Percentiles rank a stretch among this genome's conserved stretches.
These are phyloP conservation scores for Tinamus guttatus DNA, from an alignment of 2,113 vertebrate species.

Conservation along the genomic window DNA sequence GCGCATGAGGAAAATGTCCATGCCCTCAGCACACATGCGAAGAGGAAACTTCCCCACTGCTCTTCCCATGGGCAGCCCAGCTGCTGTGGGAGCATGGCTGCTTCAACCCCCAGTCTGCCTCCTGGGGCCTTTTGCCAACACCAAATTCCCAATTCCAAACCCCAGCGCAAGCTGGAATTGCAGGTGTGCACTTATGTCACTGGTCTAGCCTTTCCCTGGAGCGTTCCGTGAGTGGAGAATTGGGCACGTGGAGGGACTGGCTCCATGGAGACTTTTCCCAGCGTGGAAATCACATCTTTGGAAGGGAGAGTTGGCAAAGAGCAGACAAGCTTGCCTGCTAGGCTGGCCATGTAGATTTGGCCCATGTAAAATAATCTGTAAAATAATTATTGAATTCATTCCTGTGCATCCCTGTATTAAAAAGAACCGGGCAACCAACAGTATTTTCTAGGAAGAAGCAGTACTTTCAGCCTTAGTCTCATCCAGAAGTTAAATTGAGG, in stretches of 20 bases:
- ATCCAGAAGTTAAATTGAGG: neutral
- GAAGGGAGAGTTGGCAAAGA: neutral
- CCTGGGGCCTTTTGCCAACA: neutral
- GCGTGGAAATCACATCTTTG: fast-evolving
- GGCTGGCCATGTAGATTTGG: neutral
- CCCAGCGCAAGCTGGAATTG: neutral
- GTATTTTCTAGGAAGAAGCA: neutral
- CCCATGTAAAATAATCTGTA: neutral
- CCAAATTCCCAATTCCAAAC: neutral
- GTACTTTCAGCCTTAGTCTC: neutral
- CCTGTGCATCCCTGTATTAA: neutral
- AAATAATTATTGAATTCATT: neutral
- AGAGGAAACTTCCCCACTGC: neutral
- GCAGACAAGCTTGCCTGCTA: neutral
- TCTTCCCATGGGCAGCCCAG: neutral
- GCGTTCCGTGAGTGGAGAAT: neutral
- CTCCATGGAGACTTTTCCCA: neutral
- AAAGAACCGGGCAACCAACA: neutral
- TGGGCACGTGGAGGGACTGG: neutral
- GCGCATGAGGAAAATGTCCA: neutral
- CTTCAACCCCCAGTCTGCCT: neutral
- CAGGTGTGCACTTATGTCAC: neutral
- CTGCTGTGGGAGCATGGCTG: neutral
- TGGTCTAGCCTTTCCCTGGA: neutral
- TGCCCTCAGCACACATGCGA: neutral